Base-by-base conservation (phyloP, 2,113 vertebrate genomes). In the Laterallus jamaicensis region DNA sequence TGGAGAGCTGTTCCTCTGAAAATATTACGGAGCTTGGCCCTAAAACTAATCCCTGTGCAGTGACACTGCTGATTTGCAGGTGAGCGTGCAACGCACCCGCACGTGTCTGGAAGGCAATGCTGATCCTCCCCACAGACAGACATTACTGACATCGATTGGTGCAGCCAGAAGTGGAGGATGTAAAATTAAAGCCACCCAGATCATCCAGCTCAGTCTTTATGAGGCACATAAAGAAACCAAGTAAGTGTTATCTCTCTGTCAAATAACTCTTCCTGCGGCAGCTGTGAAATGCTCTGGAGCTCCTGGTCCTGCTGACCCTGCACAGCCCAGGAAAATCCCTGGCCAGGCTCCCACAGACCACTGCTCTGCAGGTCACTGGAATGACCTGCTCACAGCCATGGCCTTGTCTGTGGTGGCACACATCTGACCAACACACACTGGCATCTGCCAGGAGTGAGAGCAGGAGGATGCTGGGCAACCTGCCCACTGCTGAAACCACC, bases 271-370 rank as follows among this genome's bases (percentile, higher is more conserved):
- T n/a, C 25, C 60, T 14, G 0, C 0, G 4, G 58, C 5, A 4
- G 69, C 73, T 40, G 11, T 5, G 5, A 35, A 32, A 9, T 8
- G n/a, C 42, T 62, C 22, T 3, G 6, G 44, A 24, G 55, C 50
- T 76, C 25, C 82, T 20, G 60, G 49, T 31, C 42, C 28, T 3
- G 6, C 70, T 13, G 25, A 11, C 78, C 4, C 47, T 5, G 25
- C 69, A 6, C 21, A 37, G 55, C 50, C n/a, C 55, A 2, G 0
- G 6, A 14, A 3, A 35, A 12, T 2, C 25, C 69, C 31, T 16
- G 0, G 20, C 13, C 8, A 1, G 22, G 58, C 40, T 28, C 7
- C 6, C 0, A 11, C n/a, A 8, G 49, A 15, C n/a, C 50, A 1
- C 7, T 15, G 4, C 2, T 25, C 25, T 28, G 35, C 15, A 6